Conservation (phyloP, 2,113 vertebrate species). For the Podiceps cristatus region DNA sequence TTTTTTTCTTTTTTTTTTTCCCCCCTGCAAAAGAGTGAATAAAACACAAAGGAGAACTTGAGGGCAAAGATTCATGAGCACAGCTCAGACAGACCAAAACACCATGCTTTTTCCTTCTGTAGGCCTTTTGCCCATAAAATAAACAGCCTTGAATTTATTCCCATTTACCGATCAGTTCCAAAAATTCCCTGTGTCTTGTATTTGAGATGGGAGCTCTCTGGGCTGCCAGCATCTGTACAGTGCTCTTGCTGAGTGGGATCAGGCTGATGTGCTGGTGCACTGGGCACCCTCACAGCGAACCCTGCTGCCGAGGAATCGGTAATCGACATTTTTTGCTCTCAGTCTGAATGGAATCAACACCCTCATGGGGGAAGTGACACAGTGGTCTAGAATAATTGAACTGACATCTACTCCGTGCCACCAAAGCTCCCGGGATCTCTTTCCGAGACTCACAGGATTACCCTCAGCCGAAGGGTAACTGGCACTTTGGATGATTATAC, state of each 20-base stretch:
- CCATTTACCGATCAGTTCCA: neutral
- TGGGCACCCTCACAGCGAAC: neutral
- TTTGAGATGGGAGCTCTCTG: neutral
- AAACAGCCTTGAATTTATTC: too few species aligned
- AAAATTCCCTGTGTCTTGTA: accelerated
- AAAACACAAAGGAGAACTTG: neutral
- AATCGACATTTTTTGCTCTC: accelerated
- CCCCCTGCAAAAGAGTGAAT: too few species aligned
- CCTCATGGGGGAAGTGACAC: neutral
- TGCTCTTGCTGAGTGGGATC: neutral
- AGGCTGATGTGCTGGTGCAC: accelerated
- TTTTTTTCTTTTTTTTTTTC: too few species aligned
- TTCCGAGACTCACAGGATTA: neutral
- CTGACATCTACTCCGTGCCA: neutral
- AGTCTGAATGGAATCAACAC: accelerated
- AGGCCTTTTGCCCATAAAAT: neutral
- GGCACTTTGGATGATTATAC: accelerated
- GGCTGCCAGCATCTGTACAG: neutral
- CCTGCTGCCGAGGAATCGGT: accelerated
- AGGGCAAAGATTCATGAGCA: accelerated
- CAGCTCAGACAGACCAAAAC: accelerated
- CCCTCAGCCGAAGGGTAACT: neutral
- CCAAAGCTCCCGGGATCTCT: too few species aligned
- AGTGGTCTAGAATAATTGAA: accelerated
- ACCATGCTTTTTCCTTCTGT: neutral